Base-by-base conservation (phyloP, 2,888 invertebrate species). In the Netelia virgata region DNA sequence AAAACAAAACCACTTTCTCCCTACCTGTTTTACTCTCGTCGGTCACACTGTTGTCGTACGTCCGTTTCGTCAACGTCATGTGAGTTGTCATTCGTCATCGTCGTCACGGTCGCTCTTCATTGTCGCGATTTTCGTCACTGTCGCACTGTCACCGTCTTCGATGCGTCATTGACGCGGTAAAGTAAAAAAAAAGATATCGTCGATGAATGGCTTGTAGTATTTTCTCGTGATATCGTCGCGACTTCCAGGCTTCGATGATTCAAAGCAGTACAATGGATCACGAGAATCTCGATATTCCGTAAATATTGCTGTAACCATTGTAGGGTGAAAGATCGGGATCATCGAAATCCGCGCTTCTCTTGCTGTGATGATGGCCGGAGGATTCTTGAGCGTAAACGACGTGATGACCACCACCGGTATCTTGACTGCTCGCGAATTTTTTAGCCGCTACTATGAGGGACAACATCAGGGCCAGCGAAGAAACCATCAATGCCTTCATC, bases 361-460 rank as follows among this genome's bases (percentile, higher is more conserved):
- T 94, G 89, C 95, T 94, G 86, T 95, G 94, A 72, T 96, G 96
- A 88, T 95, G 95, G 82, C 92, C 91, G 47, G 92, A 91, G 55
- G 94, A 91, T 14, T 96, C 96, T 89, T 96, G 96, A 5, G 95
- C 95, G 87, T 95, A 95, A 70, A 94, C 96, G 85, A 94, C 95
- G 83, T 94, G 94, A 76, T 95, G 95, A 64, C 94, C 93, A 6
- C 95, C 95, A 5, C 95, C 96, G 28, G 95, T 95, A 3, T 95
- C 95, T 28, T 95, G 95, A 28, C 94, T 92, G 1, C 96, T 95
- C 0, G 96, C 93, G 76, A 97, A 93, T 85, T 97, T 96, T 94
- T 97, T 97, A 59, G 97, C 94, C 1, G 97, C 97, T 0, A 97
- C 95, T 59, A 97, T 95, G n/a, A 96, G 95, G 59, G 97, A 96